phyloP scores from a whole-genome alignment of 2,888 invertebrate species.

The Coremacera marginata region DNA sequence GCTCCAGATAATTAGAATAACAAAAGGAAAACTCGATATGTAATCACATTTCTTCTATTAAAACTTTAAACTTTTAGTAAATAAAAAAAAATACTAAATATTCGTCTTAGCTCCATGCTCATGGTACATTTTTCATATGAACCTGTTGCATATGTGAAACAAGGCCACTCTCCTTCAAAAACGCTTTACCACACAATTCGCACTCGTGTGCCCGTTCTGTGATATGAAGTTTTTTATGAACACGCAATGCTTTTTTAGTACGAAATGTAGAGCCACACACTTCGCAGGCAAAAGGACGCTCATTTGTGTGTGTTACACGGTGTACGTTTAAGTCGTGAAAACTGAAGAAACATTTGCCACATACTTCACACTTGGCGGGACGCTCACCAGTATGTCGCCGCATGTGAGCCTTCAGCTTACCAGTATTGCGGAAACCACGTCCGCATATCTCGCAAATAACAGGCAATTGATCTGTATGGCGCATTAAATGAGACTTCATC shows the following conservation, averaged over 20 bases:
- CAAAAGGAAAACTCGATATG: too few relatives aligned
- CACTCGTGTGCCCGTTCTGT: conserved; percentile 60
- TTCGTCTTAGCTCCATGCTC: neutral
- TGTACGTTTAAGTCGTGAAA: conserved; percentile 65
- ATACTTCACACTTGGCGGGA: conserved; percentile 61
- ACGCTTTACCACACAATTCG: conserved; percentile 61
- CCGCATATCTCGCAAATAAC: conserved; percentile 63
- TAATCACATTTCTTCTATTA: too few relatives aligned
- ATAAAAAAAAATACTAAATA: neutral
- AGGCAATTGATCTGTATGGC: conserved; percentile 61
- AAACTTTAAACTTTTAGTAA: too few relatives aligned
- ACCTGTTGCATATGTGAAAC: conserved; percentile 59
- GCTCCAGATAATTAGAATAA: too few relatives aligned
- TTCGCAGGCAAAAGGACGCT: conserved; percentile 57
- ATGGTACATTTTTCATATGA: conserved; percentile 4
- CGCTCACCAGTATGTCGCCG: conserved; percentile 61
- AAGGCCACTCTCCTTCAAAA: conserved; percentile 63
- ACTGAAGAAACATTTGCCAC: conserved; percentile 61
- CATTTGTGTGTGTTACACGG: conserved; percentile 61
- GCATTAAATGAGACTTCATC: conserved; percentile 58
- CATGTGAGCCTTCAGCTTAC: conserved; percentile 64
- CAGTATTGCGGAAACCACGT: conserved; percentile 60
- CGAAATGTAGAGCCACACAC: conserved; percentile 63
- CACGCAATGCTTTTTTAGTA: conserved; percentile 63
- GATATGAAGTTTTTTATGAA: conserved; percentile 62